These are phyloP conservation scores for Callosobruchus maculatus DNA, from an alignment of 2,888 invertebrate genomes.

Conservation along the genomic window DNA sequence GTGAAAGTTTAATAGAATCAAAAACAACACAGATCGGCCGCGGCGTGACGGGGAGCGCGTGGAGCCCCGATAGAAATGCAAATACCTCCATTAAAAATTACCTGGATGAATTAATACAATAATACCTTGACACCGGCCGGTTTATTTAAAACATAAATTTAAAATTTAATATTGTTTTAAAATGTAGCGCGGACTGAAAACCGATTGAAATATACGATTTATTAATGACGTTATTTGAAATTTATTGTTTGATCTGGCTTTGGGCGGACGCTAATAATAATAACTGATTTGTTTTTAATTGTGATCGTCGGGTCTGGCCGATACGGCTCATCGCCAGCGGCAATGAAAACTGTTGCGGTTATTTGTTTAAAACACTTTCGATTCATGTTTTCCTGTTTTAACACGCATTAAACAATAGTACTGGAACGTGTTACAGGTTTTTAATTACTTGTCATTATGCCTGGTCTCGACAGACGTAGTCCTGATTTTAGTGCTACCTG, in stretches of 20 bases:
- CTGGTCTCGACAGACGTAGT: too few species aligned
- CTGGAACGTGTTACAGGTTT: too few species aligned
- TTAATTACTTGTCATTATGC: too few species aligned
- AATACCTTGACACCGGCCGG: background rate
- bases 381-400: background rate
- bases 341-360: slow-evolving; percentile 24
- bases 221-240: slow-evolving; percentile 25
- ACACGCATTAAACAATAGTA: too few species aligned
- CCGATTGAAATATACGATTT: slow-evolving; percentile 24
- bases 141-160: slow-evolving; percentile 18
- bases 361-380: slow-evolving; percentile 5
- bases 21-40: background rate
- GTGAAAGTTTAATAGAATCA: background rate
- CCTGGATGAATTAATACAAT: background rate
- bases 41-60: background rate
- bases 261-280: slow-evolving; percentile 21
- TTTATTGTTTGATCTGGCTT: slow-evolving; percentile 20
- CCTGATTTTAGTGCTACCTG: too few species aligned
- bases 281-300: slow-evolving; percentile 30
- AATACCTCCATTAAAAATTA: background rate
- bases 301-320: slow-evolving; percentile 4
- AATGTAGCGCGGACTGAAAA: slow-evolving; percentile 18
- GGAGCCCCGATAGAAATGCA: background rate
- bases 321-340: background rate
- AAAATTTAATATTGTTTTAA: slow-evolving; percentile 19